phyloP scores from a whole-genome alignment of 2,888 invertebrate species.

The Drosophila limbata region DNA sequence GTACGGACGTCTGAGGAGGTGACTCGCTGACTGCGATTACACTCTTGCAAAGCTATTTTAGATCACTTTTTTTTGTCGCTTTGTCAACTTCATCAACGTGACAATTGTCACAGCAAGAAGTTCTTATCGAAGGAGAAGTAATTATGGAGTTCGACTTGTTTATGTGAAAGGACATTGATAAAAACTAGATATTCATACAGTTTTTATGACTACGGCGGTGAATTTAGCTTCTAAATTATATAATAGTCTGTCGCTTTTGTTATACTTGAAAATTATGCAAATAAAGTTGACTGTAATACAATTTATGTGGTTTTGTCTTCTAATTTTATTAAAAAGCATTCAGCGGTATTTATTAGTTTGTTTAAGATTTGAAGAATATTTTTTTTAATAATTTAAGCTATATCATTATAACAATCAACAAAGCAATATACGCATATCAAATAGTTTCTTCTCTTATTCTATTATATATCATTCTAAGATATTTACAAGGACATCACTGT shows the following conservation, averaged over 20 bases:
- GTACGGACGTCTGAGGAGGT: conserved; percentile 52
- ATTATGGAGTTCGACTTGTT: conserved; percentile 15
- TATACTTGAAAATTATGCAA: too few species aligned
- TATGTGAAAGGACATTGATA: conserved; percentile 6
- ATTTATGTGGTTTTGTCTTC: too few species aligned
- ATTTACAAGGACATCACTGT: too few species aligned
- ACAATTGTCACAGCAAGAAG: conserved; percentile 44
- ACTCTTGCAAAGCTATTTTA: conserved; percentile 18
- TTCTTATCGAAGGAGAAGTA: conserved; percentile 6
- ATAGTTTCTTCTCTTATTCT: too few species aligned
- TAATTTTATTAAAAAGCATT: too few species aligned
- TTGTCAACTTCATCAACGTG: conserved; percentile 36
- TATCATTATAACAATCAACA: too few species aligned
- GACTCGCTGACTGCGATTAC: conserved; percentile 16
- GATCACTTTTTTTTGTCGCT: conserved; percentile 13
- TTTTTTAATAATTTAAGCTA: too few species aligned
- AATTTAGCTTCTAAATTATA: neutral
- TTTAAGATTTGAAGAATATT: too few species aligned
- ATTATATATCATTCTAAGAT: too few species aligned
- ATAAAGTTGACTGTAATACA: too few species aligned
- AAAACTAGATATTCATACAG: neutral
- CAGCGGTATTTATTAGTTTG: too few species aligned
- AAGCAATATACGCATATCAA: too few species aligned
- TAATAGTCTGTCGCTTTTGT: neutral
- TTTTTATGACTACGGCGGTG: neutral